phyloP scores from a whole-genome alignment of 2,113 vertebrate species.

The Psophia crepitans region DNA sequence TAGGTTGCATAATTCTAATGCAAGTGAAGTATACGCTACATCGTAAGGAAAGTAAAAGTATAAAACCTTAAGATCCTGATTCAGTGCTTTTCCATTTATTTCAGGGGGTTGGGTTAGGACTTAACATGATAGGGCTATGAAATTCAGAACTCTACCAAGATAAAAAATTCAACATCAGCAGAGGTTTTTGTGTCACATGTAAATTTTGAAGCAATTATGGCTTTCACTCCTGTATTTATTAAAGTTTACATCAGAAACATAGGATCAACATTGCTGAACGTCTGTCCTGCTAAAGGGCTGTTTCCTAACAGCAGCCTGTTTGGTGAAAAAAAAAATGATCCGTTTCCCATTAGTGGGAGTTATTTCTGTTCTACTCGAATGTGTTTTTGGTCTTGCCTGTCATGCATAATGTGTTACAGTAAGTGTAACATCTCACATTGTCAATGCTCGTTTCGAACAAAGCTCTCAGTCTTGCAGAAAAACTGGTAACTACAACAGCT shows the following conservation, averaged over 20 bases:
- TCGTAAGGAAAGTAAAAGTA: not conserved
- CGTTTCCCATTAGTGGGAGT: not conserved
- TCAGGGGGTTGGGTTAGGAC: not conserved
- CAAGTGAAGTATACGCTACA: not conserved
- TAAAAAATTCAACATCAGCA: not conserved
- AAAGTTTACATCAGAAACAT: not conserved
- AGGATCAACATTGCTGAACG: not conserved
- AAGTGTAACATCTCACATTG: not conserved
- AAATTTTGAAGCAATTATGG: not conserved
- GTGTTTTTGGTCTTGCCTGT: slow-evolving; percentile 24
- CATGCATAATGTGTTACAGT: not conserved
- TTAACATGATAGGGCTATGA: not conserved
- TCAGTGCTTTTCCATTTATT: not conserved
- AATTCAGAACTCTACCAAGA: not conserved
- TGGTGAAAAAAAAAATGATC: not conserved
- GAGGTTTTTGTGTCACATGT: not conserved
- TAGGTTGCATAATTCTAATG: not conserved
- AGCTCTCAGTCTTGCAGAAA: not conserved
- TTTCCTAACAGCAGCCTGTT: not conserved
- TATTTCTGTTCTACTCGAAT: not conserved
- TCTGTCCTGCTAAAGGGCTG: not conserved
- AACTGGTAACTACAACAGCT: not conserved
- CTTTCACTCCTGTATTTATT: not conserved
- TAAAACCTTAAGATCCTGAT: not conserved
- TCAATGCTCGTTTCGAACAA: not conserved